Conservation (phyloP, 2,797 vertebrate species). For the Pogoniulus pusillus region DNA sequence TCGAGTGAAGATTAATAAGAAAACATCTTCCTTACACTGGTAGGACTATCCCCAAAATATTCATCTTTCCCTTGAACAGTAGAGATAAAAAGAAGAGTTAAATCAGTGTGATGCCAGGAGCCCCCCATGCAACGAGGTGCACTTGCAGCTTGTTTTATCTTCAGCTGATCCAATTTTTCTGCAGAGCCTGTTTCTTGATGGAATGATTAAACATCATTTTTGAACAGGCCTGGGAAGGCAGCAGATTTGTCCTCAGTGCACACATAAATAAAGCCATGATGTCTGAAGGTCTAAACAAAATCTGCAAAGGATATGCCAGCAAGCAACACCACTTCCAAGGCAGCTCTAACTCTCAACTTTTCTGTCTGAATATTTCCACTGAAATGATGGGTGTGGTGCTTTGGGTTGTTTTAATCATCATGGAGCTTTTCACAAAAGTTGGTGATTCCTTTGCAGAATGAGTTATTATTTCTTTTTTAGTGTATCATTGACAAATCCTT, state of each 20-base stretch:
- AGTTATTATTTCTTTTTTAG: not conserved
- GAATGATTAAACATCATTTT: not conserved
- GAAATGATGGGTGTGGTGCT: not conserved
- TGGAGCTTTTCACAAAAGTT: not conserved
- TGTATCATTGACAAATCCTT: not conserved
- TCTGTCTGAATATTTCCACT: not conserved
- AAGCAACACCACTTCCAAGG: not conserved
- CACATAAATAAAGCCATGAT: not conserved
- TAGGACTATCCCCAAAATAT: not conserved
- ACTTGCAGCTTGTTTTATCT: not conserved
- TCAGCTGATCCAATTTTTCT: not conserved
- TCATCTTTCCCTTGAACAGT: not conserved
- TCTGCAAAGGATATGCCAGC: not conserved
- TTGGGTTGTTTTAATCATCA: not conserved
- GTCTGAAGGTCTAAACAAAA: constrained; percentile 1
- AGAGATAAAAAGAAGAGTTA: not conserved
- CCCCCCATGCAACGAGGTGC: not conserved
- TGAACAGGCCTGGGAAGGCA: not conserved
- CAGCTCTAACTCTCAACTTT: not conserved
- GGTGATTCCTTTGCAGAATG: not conserved
- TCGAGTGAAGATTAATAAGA: not conserved
- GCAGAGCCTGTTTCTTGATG: not conserved
- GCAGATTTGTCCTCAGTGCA: not conserved
- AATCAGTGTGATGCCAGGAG: fast-evolving
- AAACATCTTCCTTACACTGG: not conserved